phyloP scores from a whole-genome alignment of 2,797 vertebrate genomes.

The Glyptemys insculpta region DNA sequence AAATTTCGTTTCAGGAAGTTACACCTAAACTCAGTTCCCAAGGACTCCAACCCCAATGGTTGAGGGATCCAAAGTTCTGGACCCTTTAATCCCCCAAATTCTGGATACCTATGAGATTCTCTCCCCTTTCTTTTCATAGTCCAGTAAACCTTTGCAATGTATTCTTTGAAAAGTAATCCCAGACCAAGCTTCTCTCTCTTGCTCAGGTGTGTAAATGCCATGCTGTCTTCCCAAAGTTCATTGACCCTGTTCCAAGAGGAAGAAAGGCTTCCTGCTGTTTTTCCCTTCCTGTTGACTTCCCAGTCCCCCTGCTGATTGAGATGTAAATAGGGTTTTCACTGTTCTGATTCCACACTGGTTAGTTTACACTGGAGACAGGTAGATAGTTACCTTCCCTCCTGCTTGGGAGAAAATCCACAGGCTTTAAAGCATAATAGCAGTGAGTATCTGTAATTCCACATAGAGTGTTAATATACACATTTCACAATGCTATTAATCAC shows the following conservation, averaged over 20 bases:
- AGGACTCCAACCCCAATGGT: background rate
- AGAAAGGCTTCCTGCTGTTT: background rate
- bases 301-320: background rate
- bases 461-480: background rate
- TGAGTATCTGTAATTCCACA: background rate
- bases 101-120: background rate
- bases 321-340: background rate
- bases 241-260: background rate
- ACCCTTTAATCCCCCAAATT: background rate
- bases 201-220: background rate
- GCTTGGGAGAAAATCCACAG: background rate
- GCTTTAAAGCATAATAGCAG: background rate
- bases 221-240: background rate
- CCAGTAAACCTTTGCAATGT: background rate
- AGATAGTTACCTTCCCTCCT: background rate
- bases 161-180: background rate
- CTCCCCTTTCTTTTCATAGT: background rate
- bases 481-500: background rate
- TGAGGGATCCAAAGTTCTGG: background rate
- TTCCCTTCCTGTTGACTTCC: background rate
- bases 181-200: background rate
- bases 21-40: background rate
- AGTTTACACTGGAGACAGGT: background rate
- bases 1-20: background rate
- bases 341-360: background rate